Base-by-base conservation (phyloP, 2,113 vertebrate species). In the Ophiodon elongatus region DNA sequence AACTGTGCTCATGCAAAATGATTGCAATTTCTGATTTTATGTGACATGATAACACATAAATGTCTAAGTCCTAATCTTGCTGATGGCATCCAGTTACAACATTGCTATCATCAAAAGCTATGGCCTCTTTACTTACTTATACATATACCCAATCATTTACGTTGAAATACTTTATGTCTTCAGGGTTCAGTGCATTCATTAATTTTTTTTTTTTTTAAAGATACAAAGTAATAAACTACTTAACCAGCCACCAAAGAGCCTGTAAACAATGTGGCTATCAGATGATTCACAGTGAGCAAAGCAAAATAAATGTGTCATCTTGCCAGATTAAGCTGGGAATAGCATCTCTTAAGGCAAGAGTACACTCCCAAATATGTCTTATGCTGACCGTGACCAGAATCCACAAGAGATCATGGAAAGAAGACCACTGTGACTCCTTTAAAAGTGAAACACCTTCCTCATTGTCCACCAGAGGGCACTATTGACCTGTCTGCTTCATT, bases 381-480 rank as follows among this genome's bases (percentile, higher is more conserved):
- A 52, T 33, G 25, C 43, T 29, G 31, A 66, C 54, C 67, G 76
- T 80, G 79, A 72, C 52, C 47, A 64, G 33, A 68, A 75, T 79
- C 37, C 29, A 14, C 39, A 69, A 71, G 35, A 59, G 8, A 50
- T 76, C 4, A 39, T 10, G 17, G 10, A 13, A 45, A 50, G 19
- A 52, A 31, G 23, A 7, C n/a, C 23, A 41, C 37, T 50, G 23
- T 47, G 19, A n/a, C 67, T 35, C 43, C 2, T 23, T 71, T 45
- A 4, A 9, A 33, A 17, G n/a, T 17, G 21, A 68, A 68, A 35
- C 19, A 21, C 0, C 14, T 47, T 17, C 15, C 1, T 45, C 1
- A 23, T 14, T 19, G 43, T 67, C 85, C 93, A 91, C 74, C 76
- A 93, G 93, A 82, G 83, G 84, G 60, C 85, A 85, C 14, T 77